Base-by-base conservation (phyloP, 2,888 invertebrate species). In the Marasmarcha lunaedactyla region DNA sequence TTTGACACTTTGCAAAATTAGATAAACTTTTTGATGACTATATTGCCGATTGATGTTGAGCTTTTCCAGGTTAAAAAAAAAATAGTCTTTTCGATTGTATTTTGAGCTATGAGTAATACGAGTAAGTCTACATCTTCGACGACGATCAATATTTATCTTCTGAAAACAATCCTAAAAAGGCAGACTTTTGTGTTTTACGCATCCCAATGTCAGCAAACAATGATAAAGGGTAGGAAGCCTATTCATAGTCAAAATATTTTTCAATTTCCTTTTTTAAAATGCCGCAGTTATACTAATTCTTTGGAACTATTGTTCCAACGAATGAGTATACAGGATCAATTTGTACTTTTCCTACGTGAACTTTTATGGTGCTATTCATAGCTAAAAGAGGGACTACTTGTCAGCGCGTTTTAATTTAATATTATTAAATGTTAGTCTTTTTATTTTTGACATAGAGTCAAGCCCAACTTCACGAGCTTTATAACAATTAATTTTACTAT, bases 241-340 rank as follows among this genome's bases (percentile, higher is more conserved):
- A 46, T 46, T 55, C 55, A 43, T 52, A 54, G 25, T 38, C 46
- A 15, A 51, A 54, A 43, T 36, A 55, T 44, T 41, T 42, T 48
- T 52, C 50, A 34, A 59, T 33, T 39, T 58, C 50, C 42, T 52
- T 49, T 41, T 54, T 35, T n/a, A n/a, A 46, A 49, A 54, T 35
- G 48, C 27, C 34, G 10, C 36, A 39, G 50, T 52, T 39, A 59
- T 44, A 48, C 50, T 50, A 45, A 60, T 61, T 25, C 58, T 47
- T 51, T 57, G 66, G 54, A 40, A 52, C 42, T 39, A 15, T 11
- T n/a, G n/a, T n/a, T n/a, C n/a, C n/a, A n/a, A n/a, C n/a, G n/a
- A n/a, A n/a, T n/a, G n/a, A n/a, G n/a, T 25, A 12, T 36, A 20
- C 20, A 12, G 36, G 36, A 25, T 36, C 36, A 2, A 36, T 14